phyloP scores from a whole-genome alignment of 2,888 invertebrate genomes.

The Drosophila robusta region DNA sequence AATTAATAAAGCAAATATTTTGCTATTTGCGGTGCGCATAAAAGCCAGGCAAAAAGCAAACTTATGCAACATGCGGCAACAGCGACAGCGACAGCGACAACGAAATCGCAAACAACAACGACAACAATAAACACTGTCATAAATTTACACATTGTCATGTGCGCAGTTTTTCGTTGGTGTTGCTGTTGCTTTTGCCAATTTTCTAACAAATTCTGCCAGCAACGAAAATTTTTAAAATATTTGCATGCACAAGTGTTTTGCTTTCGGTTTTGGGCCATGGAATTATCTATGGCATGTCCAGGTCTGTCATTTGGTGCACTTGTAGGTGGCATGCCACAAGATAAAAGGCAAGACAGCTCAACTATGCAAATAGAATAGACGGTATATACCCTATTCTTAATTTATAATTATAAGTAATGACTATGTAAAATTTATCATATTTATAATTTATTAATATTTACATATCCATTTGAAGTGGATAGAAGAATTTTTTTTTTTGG shows the following conservation, averaged over 20 bases:
- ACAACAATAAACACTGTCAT: conserved; percentile 55
- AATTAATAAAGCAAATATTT: conserved; percentile 81
- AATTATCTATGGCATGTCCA: conserved; percentile 49
- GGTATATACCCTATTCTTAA: conserved; percentile 7
- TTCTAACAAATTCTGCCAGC: conserved; percentile 77
- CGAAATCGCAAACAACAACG: conserved; percentile 14
- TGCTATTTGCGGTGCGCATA: conserved; percentile 64
- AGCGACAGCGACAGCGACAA: conserved; percentile 15
- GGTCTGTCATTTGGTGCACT: conserved; percentile 23
- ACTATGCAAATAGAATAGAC: conserved; percentile 5
- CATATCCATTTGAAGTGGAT: too few species aligned
- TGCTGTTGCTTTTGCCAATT: conserved; percentile 54
- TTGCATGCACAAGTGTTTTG: conserved; percentile 75
- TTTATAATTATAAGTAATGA: background rate
- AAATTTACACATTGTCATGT: conserved; percentile 77
- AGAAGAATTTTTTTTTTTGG: background rate
- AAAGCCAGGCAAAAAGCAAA: conserved; percentile 43
- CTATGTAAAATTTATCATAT: background rate
- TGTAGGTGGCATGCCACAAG: conserved; percentile 49
- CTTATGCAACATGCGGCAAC: conserved; percentile 53
- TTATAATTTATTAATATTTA: background rate
- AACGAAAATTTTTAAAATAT: conserved; percentile 62
- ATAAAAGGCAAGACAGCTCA: conserved; percentile 17
- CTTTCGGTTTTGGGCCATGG: conserved; percentile 17
- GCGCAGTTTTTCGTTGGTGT: conserved; percentile 47